phyloP scores from a whole-genome alignment of 1,140 invertebrate genomes.

The Zeugodacus cucurbitae region DNA sequence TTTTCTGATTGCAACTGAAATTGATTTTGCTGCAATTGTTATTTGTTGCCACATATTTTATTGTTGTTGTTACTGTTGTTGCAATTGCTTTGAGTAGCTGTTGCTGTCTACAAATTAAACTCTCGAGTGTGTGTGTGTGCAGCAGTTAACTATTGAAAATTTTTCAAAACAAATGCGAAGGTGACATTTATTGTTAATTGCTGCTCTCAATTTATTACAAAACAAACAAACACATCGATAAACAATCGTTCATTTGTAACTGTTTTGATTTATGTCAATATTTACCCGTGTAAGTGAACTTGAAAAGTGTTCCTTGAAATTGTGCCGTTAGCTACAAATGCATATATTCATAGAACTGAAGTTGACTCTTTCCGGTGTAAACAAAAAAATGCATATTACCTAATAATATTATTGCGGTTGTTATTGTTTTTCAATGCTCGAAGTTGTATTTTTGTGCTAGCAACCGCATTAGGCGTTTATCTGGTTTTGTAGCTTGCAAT shows the following conservation, averaged over 20 bases:
- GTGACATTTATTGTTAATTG: background rate
- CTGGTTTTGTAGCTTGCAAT: background rate
- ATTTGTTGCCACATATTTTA: background rate
- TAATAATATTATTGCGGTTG: background rate
- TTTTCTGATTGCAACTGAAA: background rate
- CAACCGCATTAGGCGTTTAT: background rate
- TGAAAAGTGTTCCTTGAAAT: background rate
- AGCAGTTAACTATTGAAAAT: too few relatives aligned
- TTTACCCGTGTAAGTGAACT: background rate
- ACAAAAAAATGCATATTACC: background rate
- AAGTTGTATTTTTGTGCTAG: background rate
- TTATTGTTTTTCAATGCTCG: background rate
- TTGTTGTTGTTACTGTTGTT: background rate
- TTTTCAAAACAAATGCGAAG: background rate
- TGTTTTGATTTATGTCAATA: background rate
- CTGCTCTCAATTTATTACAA: background rate
- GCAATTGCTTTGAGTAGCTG: background rate
- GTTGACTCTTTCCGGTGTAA: background rate
- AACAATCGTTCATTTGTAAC: background rate
- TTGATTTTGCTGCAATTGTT: constrained; percentile 19
- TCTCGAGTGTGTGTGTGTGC: too few relatives aligned
- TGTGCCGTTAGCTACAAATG: too few relatives aligned
- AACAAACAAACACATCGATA: background rate
- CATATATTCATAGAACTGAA: background rate
- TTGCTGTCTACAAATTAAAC: background rate